phyloP scores from a whole-genome alignment of 2,113 vertebrate genomes.

The Motacilla tschutschensis region DNA sequence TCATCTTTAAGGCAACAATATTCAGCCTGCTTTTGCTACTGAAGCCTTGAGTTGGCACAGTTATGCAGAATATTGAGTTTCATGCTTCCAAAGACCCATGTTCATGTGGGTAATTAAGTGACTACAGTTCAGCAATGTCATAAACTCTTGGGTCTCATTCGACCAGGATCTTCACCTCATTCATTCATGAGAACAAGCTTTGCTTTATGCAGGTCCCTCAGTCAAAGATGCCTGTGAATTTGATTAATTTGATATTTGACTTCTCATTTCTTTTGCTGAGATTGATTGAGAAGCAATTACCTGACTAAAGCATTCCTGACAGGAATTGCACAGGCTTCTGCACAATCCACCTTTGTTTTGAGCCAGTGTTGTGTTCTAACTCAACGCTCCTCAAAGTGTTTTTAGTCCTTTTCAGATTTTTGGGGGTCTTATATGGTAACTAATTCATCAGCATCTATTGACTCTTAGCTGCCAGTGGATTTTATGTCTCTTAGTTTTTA shows the following conservation, averaged over 20 bases:
- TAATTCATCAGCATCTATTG: slow-evolving; percentile 35
- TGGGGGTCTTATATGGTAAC: not conserved
- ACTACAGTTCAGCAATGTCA: not conserved
- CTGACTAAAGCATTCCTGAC: not conserved
- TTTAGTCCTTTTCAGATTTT: not conserved
- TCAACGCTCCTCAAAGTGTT: not conserved
- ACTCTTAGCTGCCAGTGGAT: slow-evolving; percentile 19
- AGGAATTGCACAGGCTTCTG: not conserved
- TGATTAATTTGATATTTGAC: not conserved
- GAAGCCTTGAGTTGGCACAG: not conserved
- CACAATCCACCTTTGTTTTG: slow-evolving; percentile 4
- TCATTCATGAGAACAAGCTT: not conserved
- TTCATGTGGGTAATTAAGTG: not conserved
- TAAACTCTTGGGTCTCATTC: not conserved
- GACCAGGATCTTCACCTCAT: not conserved
- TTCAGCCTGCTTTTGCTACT: not conserved
- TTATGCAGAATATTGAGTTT: not conserved
- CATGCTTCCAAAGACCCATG: not conserved
- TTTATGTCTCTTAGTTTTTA: not conserved
- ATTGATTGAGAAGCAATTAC: slow-evolving; percentile 30
- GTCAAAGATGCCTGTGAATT: not conserved
- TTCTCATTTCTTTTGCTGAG: slow-evolving; percentile 7
- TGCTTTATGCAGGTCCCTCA: not conserved
- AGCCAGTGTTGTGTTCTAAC: not conserved
- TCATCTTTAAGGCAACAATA: not conserved